These are phyloP conservation scores for Acanthococcus lagerstroemiae DNA, from an alignment of 2,888 invertebrate species.

Conservation along the genomic window DNA sequence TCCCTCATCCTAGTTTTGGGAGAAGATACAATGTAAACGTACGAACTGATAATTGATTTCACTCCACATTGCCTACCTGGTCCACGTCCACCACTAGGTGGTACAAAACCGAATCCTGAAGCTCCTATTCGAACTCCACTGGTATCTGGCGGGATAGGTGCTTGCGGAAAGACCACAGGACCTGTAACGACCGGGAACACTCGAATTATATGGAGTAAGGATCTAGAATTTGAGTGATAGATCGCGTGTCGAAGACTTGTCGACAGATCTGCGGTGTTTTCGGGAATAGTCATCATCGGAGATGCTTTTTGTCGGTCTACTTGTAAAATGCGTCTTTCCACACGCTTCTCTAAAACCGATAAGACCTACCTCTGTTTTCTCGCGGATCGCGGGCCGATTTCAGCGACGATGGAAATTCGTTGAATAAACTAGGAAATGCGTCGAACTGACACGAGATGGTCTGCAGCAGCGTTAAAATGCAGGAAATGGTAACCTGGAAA, in stretches of 20 bases:
- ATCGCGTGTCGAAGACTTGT: too few relatives aligned
- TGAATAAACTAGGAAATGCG: slow-evolving; percentile 19
- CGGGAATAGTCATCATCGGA: too few relatives aligned
- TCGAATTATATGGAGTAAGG: too few relatives aligned
- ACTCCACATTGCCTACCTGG: slow-evolving; percentile 5
- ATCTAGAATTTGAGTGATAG: too few relatives aligned
- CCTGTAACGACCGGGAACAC: slow-evolving; percentile 25
- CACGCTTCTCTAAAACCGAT: neutral
- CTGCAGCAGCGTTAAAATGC: neutral
- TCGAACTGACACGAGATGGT: slow-evolving; percentile 28
- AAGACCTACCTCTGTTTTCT: slow-evolving; percentile 30
- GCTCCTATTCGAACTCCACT: slow-evolving; percentile 34
- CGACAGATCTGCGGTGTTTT: too few relatives aligned
- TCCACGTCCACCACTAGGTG: slow-evolving; percentile 27
- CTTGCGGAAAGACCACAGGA: slow-evolving; percentile 32
- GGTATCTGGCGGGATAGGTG: slow-evolving; percentile 31
- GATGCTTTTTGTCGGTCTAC: too few relatives aligned
- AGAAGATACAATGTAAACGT: neutral
- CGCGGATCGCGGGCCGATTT: slow-evolving; percentile 27
- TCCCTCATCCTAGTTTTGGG: too few relatives aligned
- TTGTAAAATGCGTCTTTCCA: neutral
- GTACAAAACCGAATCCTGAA: slow-evolving; percentile 34
- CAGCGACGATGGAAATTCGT: neutral
- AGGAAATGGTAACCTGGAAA: slow-evolving; percentile 2
- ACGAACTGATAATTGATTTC: neutral